Evolutionary conservation across 2,797 vertebrate species (phyloP).

Genomic region (Graptemys geographica): DNA sequence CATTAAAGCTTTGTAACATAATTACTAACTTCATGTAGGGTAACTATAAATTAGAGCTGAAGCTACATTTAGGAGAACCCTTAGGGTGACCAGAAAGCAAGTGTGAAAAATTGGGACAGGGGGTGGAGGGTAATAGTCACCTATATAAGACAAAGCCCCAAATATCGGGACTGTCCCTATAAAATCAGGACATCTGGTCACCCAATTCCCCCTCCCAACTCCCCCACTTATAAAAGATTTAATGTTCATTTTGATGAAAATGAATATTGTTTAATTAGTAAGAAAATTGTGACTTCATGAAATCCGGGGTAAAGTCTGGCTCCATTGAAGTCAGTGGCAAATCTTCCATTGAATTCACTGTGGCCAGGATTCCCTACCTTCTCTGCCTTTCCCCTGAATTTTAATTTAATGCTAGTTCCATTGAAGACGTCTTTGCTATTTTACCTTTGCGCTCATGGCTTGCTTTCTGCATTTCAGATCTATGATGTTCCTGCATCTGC

Average conservation of each 20-base stretch:
- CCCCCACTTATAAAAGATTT: not conserved
- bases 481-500: constrained; percentile 70
- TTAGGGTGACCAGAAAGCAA: too few species aligned
- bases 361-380: too few species aligned
- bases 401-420: not conserved
- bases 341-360: not conserved
- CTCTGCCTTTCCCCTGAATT: not conserved
- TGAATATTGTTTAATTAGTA: not conserved
- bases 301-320: not conserved
- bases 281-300: not conserved
- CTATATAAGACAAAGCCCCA: too few species aligned
- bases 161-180: too few species aligned
- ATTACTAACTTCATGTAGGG: not conserved
- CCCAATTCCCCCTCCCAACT: not conserved
- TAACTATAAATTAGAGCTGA: not conserved
- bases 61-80: not conserved
- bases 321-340: not conserved
- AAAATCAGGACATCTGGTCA: too few species aligned
- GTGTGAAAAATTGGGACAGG: too few species aligned
- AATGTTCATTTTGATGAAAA: not conserved
- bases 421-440: not conserved
- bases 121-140: too few species aligned
- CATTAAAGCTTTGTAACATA: constrained; percentile 2
- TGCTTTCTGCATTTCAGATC: constrained; percentile 70
- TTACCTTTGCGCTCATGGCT: constrained; percentile 2